phyloP scores from a whole-genome alignment of 1,140 invertebrate genomes.

The Psix sp. region DNA sequence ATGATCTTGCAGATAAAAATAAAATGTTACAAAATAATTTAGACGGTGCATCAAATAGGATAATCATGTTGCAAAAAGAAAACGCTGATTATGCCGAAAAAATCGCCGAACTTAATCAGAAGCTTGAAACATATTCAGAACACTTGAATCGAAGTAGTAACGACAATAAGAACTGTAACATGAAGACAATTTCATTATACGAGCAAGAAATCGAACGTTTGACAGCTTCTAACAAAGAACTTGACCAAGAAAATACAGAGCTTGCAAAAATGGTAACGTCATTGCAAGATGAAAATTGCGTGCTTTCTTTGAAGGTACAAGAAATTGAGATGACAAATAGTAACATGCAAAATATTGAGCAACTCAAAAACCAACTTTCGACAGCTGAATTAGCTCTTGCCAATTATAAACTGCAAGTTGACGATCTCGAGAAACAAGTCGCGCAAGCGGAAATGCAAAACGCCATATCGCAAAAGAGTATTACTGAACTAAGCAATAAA shows the following conservation, averaged over 20 bases:
- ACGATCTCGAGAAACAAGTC: conserved; percentile 23
- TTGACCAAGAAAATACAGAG: conserved; percentile 65
- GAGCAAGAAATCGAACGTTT: conserved; percentile 47
- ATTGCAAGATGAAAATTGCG: conserved; percentile 40
- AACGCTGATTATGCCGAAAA: conserved; percentile 64
- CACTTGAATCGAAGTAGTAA: conserved; percentile 49
- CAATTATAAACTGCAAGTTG: neutral
- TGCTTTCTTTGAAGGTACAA: conserved; percentile 17
- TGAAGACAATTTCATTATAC: conserved; percentile 33
- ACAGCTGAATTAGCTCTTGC: too few species aligned
- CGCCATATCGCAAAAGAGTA: conserved; percentile 23
- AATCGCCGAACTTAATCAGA: conserved; percentile 40
- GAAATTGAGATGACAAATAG: conserved; percentile 36
- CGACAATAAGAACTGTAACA: conserved; percentile 49
- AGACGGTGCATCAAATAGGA: conserved; percentile 70
- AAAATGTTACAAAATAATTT: conserved; percentile 64
- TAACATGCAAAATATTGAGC: too few species aligned
- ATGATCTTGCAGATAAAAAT: conserved; percentile 62
- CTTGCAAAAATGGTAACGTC: conserved; percentile 58
- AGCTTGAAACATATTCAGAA: conserved; percentile 54
- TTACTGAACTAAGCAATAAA: conserved; percentile 32
- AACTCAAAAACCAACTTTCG: too few species aligned
- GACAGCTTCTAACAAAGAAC: conserved; percentile 48
- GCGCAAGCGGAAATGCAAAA: conserved; percentile 12
- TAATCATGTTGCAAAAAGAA: conserved; percentile 63